Percentiles rank a stretch among this genome's conserved stretches.
phyloP scores from a whole-genome alignment of 1,140 invertebrate genomes.

The Nephotettix cincticeps region DNA sequence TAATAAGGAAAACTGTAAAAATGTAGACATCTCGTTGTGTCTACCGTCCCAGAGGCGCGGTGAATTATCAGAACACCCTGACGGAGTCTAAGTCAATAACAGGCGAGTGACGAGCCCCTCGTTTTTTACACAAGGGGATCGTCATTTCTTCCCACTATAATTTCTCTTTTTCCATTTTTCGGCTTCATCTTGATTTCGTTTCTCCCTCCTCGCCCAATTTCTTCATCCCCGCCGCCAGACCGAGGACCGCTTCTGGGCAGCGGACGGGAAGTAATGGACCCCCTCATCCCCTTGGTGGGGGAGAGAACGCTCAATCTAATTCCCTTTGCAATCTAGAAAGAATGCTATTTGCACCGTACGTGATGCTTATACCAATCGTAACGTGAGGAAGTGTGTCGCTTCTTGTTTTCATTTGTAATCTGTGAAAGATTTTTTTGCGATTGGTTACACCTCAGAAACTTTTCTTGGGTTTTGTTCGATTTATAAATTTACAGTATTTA shows the following conservation, averaged over 20 bases:
- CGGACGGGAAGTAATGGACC: constrained; percentile 23
- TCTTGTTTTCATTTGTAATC: neutral
- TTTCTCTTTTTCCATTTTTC: constrained; percentile 29
- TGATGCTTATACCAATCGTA: neutral
- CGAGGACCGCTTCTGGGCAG: neutral
- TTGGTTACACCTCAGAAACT: no score
- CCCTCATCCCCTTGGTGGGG: neutral
- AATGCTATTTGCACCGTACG: constrained; percentile 6
- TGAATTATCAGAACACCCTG: constrained; percentile 9
- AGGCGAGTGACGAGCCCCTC: constrained; percentile 6
- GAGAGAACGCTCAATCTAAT: constrained; percentile 9
- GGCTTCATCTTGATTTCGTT: constrained; percentile 23
- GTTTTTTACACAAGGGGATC: constrained; percentile 20
- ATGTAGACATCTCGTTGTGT: no score
- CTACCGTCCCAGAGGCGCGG: neutral
- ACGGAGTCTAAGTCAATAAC: constrained; percentile 20
- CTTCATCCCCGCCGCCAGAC: constrained; percentile 4
- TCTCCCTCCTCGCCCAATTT: constrained; percentile 12
- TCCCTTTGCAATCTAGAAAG: constrained; percentile 16
- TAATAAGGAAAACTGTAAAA: no score
- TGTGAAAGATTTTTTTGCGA: neutral
- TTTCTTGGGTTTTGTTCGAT: no score
- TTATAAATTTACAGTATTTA: no score
- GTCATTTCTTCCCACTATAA: constrained; percentile 19
- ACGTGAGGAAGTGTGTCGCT: no score